These are phyloP conservation scores for Gymnoscelis rufifasciata DNA, from an alignment of 2,888 invertebrate species.

Conservation along the genomic window DNA sequence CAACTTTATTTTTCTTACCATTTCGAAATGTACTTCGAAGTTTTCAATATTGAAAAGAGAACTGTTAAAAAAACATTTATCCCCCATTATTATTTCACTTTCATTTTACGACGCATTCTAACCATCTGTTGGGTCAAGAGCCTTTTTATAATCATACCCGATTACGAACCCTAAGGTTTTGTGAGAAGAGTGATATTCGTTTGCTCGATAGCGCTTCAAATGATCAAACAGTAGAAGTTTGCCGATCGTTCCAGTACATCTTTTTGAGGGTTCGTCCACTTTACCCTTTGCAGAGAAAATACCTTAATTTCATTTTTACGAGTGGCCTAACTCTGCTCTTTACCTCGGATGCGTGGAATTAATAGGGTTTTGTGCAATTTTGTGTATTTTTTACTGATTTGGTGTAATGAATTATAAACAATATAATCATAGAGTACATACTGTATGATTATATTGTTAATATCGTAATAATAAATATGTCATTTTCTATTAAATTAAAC, in stretches of 20 bases:
- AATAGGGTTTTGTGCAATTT: too few relatives aligned
- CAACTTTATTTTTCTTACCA: too few relatives aligned
- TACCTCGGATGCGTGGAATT: too few relatives aligned
- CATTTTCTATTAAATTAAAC: too few relatives aligned
- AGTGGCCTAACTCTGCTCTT: conserved; percentile 13
- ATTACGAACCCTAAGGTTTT: background rate
- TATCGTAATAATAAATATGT: too few relatives aligned
- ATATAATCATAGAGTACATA: too few relatives aligned
- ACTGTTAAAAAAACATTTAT: conserved; percentile 8
- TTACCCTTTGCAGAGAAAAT: conserved; percentile 24
- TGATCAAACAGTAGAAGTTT: conserved; percentile 27
- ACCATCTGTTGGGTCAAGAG: conserved; percentile 25
- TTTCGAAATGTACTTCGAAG: too few relatives aligned
- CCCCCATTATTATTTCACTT: conserved; percentile 15
- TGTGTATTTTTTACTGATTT: too few relatives aligned
- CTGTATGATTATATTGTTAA: too few relatives aligned
- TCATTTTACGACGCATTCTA: conserved; percentile 22
- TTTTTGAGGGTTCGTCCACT: conserved; percentile 26
- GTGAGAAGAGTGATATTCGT: background rate
- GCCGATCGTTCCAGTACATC: conserved; percentile 25
- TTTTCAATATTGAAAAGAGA: background rate
- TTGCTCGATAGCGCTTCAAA: conserved; percentile 17
- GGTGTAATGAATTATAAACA: too few relatives aligned
- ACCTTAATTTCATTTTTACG: conserved; percentile 38
- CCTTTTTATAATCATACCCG: background rate